Evolutionary conservation across 2,888 invertebrate genomes (phyloP), one percentile per base, ranked within the genome.

Genomic region (Micropterix aruncella): DNA sequence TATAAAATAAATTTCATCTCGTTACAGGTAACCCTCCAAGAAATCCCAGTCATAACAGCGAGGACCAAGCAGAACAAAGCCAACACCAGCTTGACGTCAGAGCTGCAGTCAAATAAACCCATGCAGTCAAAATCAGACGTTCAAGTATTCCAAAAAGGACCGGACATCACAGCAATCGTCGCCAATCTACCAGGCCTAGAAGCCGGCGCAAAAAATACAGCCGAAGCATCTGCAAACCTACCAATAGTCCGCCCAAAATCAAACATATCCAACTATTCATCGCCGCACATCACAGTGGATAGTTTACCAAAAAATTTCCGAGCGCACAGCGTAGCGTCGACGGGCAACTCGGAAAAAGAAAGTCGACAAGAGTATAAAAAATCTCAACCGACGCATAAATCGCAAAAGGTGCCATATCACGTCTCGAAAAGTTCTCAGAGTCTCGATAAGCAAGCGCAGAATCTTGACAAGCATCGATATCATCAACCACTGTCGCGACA

Each of bases 71-170:
- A 73, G 58, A 83, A 83, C 57, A 75, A 82, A 9, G 83, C 82
- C 18, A 80, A 80, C 57, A 83, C 82, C 43, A 82, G 74, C 58
- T 83, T 83, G 53, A 78, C 77, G 9, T 70, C 79, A 5, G 77
- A 76, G 48, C 67, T 71, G 7, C 52, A 55, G 3, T 57, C 57
- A 3, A 48, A 57, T 42, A 56, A 58, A 44, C 61, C 64, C n/a
- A 66, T 67, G 40, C 64, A 71, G 41, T 54, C 60, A 1, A 73
- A 74, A 47, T 63, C 68, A 3, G 73, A 77, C 56, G 69, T 74
- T 44, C 65, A 78, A 56, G 79, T 86, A 40, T 87, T 82, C 57
- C 87, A 86, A 60, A 81, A 87, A 54, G 87, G 86, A 0, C 83
- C 83, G 19, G 86, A 85, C 56, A 81, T 86, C 18, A 85, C 84